A percentile compares a stretch with the other conserved stretches of the same genome.
These are phyloP conservation scores for Latrodectus hesperus DNA, from an alignment of 2,888 invertebrate species.

Conservation along the genomic window DNA sequence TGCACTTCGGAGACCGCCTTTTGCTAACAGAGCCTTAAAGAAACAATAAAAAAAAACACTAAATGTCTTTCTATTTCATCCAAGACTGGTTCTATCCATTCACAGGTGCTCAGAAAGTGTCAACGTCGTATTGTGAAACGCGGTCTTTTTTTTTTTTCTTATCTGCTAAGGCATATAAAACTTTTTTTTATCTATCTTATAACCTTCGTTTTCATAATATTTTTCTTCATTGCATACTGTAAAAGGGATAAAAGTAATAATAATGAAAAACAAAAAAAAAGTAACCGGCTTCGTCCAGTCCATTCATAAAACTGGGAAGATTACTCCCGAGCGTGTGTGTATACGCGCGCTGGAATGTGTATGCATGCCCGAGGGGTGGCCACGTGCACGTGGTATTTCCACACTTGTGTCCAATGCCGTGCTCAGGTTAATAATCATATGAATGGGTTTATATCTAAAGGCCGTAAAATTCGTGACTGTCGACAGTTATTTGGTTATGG, in stretches of 20 bases:
- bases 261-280: background rate
- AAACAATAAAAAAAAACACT: background rate
- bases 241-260: too few species aligned
- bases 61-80: background rate
- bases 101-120: background rate
- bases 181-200: too few species aligned
- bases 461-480: background rate
- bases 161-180: background rate
- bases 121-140: background rate
- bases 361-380: background rate
- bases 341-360: background rate
- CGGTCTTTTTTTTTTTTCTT: background rate
- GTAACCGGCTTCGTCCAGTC: background rate
- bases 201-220: too few species aligned
- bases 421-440: background rate
- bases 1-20: background rate
- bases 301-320: slow-evolving; percentile 34
- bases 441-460: background rate
- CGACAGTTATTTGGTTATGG: background rate
- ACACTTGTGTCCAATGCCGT: background rate
- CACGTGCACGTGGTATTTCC: background rate
- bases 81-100: slow-evolving; percentile 2
- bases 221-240: too few species aligned
- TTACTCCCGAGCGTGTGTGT: slow-evolving; percentile 10
- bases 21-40: background rate